These are phyloP conservation scores for Halichoerus grypus DNA, from an alignment of 2,113 vertebrate genomes.

Conservation along the genomic window DNA sequence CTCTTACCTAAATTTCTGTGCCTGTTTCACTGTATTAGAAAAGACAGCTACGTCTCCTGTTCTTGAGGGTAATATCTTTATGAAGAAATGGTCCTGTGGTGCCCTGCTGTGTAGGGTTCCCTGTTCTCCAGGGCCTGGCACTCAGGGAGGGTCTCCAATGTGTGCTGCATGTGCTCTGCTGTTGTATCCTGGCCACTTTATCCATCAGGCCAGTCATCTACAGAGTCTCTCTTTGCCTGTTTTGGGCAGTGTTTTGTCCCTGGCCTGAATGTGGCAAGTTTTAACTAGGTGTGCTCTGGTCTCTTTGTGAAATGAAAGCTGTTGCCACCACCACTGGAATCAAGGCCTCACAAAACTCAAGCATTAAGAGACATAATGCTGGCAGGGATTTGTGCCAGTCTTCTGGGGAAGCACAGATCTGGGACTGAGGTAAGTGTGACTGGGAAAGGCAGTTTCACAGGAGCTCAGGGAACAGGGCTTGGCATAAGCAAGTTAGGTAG, in stretches of 20 bases:
- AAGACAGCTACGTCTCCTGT: neutral
- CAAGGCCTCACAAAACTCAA: neutral
- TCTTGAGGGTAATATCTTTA: neutral
- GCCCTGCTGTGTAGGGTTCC: neutral
- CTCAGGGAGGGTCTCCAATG: neutral
- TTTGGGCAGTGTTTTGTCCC: neutral
- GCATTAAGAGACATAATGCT: neutral
- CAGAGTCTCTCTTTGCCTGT: neutral
- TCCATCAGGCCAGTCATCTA: neutral
- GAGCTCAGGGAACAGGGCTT: neutral
- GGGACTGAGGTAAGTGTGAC: neutral
- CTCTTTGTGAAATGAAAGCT: neutral
- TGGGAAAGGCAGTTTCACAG: neutral
- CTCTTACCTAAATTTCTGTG: neutral
- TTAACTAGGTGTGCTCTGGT: neutral
- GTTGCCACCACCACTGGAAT: neutral
- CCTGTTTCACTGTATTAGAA: neutral
- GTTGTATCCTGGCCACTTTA: neutral
- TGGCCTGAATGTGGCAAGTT: neutral
- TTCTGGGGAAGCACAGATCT: neutral
- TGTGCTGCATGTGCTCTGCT: neutral
- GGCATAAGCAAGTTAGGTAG: neutral
- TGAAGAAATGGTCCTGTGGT: neutral
- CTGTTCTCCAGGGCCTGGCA: neutral
- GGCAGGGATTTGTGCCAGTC: neutral